These are phyloP conservation scores for Vandiemenella viatica DNA, from an alignment of 2,888 invertebrate species.

Conservation along the genomic window DNA sequence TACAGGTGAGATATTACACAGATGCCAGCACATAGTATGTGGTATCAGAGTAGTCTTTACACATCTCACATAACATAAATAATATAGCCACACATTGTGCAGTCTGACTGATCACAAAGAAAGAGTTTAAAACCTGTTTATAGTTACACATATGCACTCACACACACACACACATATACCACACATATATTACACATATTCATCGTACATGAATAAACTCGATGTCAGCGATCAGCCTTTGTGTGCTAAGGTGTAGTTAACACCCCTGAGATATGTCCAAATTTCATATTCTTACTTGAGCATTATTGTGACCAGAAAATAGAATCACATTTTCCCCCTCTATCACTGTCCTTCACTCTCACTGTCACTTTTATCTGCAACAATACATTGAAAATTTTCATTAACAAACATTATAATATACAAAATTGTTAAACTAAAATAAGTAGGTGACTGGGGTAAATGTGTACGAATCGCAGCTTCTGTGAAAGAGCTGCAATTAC, in stretches of 20 bases:
- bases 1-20: no score
- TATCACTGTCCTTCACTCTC: slow-evolving; percentile 82
- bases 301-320: slow-evolving; percentile 13
- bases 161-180: slow-evolving; percentile 3
- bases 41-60: no score
- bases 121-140: slow-evolving; percentile 5
- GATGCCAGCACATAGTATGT: no score
- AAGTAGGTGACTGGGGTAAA: no score
- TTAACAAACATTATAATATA: neutral
- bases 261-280: neutral
- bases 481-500: neutral
- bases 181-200: no score
- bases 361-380: slow-evolving; percentile 85
- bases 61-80: no score
- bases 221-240: slow-evolving; percentile 10
- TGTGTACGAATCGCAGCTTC: no score
- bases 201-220: no score
- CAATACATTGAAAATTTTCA: slow-evolving; percentile 11
- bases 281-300: slow-evolving; percentile 8
- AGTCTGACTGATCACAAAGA: slow-evolving; percentile 9
- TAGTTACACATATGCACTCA: no score
- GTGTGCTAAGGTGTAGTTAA: neutral
- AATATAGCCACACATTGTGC: no score
- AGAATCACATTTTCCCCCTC: neutral
- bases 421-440: neutral